Evolutionary conservation across 2,888 invertebrate genomes (phyloP), one percentile per base, ranked within the genome.

Genomic region (Incurvaria masculella): DNA sequence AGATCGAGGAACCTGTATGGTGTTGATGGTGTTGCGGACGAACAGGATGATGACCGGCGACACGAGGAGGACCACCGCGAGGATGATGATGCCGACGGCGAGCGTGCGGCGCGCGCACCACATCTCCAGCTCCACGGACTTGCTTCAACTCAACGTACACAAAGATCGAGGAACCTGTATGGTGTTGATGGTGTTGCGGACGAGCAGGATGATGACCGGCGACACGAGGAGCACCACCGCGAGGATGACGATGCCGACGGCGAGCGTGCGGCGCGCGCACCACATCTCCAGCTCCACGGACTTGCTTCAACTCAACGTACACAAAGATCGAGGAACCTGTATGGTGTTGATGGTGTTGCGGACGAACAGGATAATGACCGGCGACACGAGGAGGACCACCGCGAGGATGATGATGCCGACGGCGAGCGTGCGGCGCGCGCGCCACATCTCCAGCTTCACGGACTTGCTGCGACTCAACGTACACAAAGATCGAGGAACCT

Each of bases 1-100:
- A n/a, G n/a, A n/a, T n/a, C n/a, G n/a, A n/a, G n/a, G n/a, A n/a
- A 81, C 82, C 74, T 83, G 80, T 57, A 83, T 80, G 1, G 81
- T 83, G 45, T 67, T 60, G 1, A 81, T 80, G 1, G 81, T 79
- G 53, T 81, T 79, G 20, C 69, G 61, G 10, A 83, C 64, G n/a
- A 83, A 61, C 27, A 79, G 56, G 10, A 83, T 70, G 46, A 83
- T 73, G 11, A 81, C 58, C 0, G 83, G 82, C 0, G 81, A 74
- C 0, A 81, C 74, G 42, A 80, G 56, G 17, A 82, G 57, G 2
- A 82, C 80, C 0, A 80, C 53, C 2, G 69, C 64, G 2, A 83
- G 61, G 16, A 83, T 65, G 0, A 60, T 59, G 3, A 79, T 69
- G 1, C 82, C 80, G 2, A 80, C 61, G 1, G 64, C 68, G 2